Evolutionary conservation across 2,113 vertebrate species (phyloP).

Genomic region (Lampris incognitus): DNA sequence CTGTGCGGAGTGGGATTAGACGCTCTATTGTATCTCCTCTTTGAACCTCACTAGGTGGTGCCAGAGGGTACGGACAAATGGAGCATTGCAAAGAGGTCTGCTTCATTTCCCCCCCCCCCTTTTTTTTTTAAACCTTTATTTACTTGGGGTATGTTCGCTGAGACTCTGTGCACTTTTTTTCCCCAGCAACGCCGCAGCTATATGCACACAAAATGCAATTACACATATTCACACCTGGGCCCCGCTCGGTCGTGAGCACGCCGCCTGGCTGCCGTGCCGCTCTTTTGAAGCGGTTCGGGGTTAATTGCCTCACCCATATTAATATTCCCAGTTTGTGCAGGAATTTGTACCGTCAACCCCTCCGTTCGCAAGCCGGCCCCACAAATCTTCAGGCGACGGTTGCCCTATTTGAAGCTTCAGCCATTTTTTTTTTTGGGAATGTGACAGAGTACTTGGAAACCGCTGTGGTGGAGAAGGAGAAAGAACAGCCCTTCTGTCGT

Average conservation of each 20-base stretch:
- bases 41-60: conserved; percentile 74
- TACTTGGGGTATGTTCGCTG: conserved; percentile 39
- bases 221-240: conserved; percentile 38
- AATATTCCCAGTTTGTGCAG: conserved; percentile 6
- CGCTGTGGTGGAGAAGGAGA: conserved; percentile 14
- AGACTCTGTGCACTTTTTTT: conserved; percentile 33
- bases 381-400: conserved; percentile 1
- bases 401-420: conserved; percentile 24
- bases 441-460: conserved; percentile 26
- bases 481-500: conserved; percentile 37
- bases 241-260: conserved; percentile 2
- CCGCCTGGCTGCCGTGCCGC: background rate
- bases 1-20: conserved; percentile 58
- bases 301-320: conserved; percentile 2
- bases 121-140: conserved; percentile 47
- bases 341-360: conserved; percentile 17
- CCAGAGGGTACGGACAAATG: conserved; percentile 68
- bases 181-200: conserved; percentile 31
- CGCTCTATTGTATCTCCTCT: conserved; percentile 57
- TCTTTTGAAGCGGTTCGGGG: conserved; percentile 10
- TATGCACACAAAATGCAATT: conserved; percentile 16
- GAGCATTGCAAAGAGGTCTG: conserved; percentile 57
- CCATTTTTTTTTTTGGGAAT: conserved; percentile 15
- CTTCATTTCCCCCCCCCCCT: background rate
- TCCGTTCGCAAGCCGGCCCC: conserved; percentile 16